Evolutionary conservation across 2,113 vertebrate species (phyloP).

Genomic region (Rana temporaria): DNA sequence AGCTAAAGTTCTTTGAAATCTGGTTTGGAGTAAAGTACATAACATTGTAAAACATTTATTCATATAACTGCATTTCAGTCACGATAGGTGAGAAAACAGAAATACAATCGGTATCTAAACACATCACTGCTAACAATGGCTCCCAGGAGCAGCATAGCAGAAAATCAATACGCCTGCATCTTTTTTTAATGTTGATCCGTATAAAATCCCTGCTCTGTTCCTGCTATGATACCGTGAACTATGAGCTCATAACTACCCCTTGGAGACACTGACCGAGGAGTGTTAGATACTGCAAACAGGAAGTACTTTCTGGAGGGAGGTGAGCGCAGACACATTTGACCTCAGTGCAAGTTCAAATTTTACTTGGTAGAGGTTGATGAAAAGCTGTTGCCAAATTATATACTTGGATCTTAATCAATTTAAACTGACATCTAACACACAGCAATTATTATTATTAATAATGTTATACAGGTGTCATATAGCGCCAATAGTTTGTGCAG

Average conservation of each 20-base stretch:
- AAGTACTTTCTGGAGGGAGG: conserved; percentile 11
- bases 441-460: too few species aligned
- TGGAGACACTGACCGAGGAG: conserved; percentile 11
- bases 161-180: background rate
- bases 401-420: background rate
- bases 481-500: too few species aligned
- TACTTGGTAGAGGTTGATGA: background rate
- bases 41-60: background rate
- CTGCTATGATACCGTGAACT: conserved; percentile 2
- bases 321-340: conserved; percentile 16
- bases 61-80: conserved; percentile 1
- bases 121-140: background rate
- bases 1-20: too few species aligned
- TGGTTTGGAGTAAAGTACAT: too few species aligned
- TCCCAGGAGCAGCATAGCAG: background rate
- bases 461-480: too few species aligned
- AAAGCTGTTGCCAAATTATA: background rate
- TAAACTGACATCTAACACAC: background rate
- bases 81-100: conserved; percentile 1
- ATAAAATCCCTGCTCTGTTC: background rate
- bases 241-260: conserved; percentile 25
- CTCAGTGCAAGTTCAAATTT: background rate
- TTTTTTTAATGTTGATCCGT: background rate
- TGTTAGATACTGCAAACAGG: background rate
- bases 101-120: conserved; percentile 2